Evolutionary conservation across 2,888 invertebrate species (phyloP).

Genomic region (Drosophila anomalata): DNA sequence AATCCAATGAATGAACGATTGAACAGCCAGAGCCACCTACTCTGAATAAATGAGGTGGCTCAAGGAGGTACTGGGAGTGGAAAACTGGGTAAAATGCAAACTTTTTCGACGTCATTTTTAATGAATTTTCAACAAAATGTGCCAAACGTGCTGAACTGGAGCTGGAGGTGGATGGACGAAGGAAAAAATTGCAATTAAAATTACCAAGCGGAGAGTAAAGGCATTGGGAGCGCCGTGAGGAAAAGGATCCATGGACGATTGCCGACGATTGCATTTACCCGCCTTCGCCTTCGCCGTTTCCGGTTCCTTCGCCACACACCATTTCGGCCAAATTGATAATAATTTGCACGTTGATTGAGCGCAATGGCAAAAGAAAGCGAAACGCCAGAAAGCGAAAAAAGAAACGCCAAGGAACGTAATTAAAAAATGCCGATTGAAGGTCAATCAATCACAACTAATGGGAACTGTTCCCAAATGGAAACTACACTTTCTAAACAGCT

Average conservation of each 20-base stretch:
- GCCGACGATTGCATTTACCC: slow-evolving; percentile 16
- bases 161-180: slow-evolving; percentile 7
- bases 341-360: slow-evolving; percentile 68
- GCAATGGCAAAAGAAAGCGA: slow-evolving; percentile 25
- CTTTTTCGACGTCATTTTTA: slow-evolving; percentile 72
- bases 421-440: slow-evolving; percentile 61
- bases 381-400: slow-evolving; percentile 19
- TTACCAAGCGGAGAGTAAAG: slow-evolving; percentile 59
- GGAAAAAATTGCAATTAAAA: slow-evolving; percentile 76
- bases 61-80: slow-evolving; percentile 17
- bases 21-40: slow-evolving; percentile 42
- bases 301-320: slow-evolving; percentile 6
- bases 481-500: slow-evolving; percentile 16
- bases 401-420: slow-evolving; percentile 47
- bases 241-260: slow-evolving; percentile 27
- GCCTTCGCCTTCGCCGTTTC: background rate
- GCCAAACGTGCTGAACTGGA: slow-evolving; percentile 53
- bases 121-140: slow-evolving; percentile 78
- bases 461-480: slow-evolving; percentile 15
- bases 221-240: slow-evolving; percentile 7
- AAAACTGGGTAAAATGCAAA: slow-evolving; percentile 54
- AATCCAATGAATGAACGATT: slow-evolving; percentile 56
- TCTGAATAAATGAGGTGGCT: slow-evolving; percentile 45
- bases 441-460: slow-evolving; percentile 63
- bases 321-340: slow-evolving; percentile 70